phyloP scores from a whole-genome alignment of 2,797 vertebrate species.

The Oceanodroma leucorhoa region DNA sequence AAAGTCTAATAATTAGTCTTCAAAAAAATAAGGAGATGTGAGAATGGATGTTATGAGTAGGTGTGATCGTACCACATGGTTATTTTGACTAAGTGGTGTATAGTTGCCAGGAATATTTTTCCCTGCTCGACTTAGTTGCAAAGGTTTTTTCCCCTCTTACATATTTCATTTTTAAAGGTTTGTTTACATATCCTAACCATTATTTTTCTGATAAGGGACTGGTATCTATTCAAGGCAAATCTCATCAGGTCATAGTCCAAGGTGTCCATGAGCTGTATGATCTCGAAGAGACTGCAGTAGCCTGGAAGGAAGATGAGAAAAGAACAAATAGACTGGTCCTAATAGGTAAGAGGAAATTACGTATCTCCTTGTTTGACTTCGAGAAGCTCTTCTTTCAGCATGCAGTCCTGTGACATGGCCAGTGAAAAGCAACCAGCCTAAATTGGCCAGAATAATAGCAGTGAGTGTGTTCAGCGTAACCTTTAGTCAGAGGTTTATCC shows the following conservation, averaged over 20 bases:
- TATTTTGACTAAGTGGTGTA: neutral
- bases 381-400: neutral
- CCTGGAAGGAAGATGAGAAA: conserved; percentile 80
- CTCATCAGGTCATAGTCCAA: conserved; percentile 90
- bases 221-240: conserved; percentile 86
- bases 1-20: neutral
- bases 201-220: conserved; percentile 83
- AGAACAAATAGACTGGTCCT: conserved; percentile 88
- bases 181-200: conserved; percentile 27
- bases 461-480: neutral
- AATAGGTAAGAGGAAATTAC: conserved; percentile 81
- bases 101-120: neutral
- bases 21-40: neutral
- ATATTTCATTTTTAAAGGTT: neutral
- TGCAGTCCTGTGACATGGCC: neutral
- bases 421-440: neutral
- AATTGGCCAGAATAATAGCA: neutral
- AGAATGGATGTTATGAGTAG: neutral
- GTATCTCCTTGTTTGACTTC: neutral
- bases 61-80: neutral
- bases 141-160: neutral
- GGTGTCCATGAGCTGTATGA: conserved; percentile 95
- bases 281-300: conserved; percentile 87
- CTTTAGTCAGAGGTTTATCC: neutral
- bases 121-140: neutral